A percentile compares a stretch with the other conserved stretches of the same genome.
Conservation (phyloP, 1,140 invertebrate species). For the Trinorchestia longiramus region DNA sequence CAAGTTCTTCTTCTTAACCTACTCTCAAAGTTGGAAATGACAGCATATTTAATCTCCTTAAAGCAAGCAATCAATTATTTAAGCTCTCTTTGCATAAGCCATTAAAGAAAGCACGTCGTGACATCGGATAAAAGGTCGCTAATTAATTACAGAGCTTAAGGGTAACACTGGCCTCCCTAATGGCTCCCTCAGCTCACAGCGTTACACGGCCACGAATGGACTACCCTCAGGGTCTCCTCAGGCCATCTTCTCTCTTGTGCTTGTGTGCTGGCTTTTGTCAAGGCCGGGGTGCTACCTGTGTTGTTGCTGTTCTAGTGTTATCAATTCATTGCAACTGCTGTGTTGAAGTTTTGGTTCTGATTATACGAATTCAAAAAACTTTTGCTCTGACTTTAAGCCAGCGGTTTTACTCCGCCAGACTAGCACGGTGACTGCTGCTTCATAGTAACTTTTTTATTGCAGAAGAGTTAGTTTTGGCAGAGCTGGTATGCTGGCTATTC, state of each 20-base stretch:
- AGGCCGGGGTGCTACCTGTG: background rate
- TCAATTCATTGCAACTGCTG: too few species aligned
- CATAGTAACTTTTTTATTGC: too few species aligned
- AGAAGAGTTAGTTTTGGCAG: too few species aligned
- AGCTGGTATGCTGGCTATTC: too few species aligned
- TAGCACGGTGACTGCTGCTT: too few species aligned
- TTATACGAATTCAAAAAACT: too few species aligned
- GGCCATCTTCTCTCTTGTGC: background rate
- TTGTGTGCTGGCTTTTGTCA: background rate
- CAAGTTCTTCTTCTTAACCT: background rate
- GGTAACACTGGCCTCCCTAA: background rate
- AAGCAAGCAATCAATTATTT: slow-evolving; percentile 25
- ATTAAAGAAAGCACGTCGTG: slow-evolving; percentile 42
- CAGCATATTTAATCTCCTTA: background rate
- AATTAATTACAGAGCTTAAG: slow-evolving; percentile 46
- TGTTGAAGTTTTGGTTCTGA: too few species aligned
- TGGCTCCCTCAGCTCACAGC: slow-evolving; percentile 13
- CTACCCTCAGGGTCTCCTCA: background rate
- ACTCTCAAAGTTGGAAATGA: background rate
- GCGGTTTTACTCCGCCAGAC: too few species aligned
- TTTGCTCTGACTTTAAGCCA: too few species aligned
- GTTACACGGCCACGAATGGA: background rate
- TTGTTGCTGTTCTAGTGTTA: too few species aligned
- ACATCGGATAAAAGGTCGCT: slow-evolving; percentile 29
- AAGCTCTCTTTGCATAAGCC: slow-evolving; percentile 44